Base-by-base conservation (phyloP, 2,797 vertebrate species). In the Ceryle rudis region DNA sequence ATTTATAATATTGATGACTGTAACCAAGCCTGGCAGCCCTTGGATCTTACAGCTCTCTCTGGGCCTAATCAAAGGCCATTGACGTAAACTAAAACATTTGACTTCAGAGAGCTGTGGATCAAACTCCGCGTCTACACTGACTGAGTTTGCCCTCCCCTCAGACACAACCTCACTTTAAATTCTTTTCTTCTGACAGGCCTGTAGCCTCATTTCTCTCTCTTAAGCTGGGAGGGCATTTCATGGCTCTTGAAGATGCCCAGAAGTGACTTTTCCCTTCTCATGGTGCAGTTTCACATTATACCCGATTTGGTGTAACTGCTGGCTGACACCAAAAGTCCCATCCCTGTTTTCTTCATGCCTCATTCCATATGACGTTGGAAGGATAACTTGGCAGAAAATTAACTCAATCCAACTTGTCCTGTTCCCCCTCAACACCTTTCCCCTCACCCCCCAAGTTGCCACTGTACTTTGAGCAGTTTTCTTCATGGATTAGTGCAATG, bases 71-170 rank as follows among this genome's bases (percentile, higher is more conserved):
- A 97, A 95, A 96, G 94, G 93, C 96, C 95, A 96, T 85, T 97
- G 96, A 97, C 85, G 93, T 97, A 93, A 96, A 94, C 94, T 91
- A 92, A 97, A 97, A 95, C 96, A 96, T 96, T 96, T 97, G 95
- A 97, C 95, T 95, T 97, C 95, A 96, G 92, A 96, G 94, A 95
- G 90, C 96, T 87, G 86, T 95, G 96, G 94, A 95, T 95, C 96
- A 97, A 94, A 92, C 92, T 93, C 90, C 51, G 46, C 0, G 1
- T 91, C 95, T 91, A 60, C 82, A 62, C 75, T 96, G 93, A 86
- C 87, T 94, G 93, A 73, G 74, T 87, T 91, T 87, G 57, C 95
- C 69, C 91, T 94, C 92, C 90, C 92, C 86, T 95, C 93, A 96
- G 95, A 95, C 94, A 97, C 86, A 94, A 83, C 87, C 94, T 93